These are phyloP conservation scores for Trichosurus vulpecula DNA, from an alignment of 2,797 vertebrate genomes.

Conservation along the genomic window DNA sequence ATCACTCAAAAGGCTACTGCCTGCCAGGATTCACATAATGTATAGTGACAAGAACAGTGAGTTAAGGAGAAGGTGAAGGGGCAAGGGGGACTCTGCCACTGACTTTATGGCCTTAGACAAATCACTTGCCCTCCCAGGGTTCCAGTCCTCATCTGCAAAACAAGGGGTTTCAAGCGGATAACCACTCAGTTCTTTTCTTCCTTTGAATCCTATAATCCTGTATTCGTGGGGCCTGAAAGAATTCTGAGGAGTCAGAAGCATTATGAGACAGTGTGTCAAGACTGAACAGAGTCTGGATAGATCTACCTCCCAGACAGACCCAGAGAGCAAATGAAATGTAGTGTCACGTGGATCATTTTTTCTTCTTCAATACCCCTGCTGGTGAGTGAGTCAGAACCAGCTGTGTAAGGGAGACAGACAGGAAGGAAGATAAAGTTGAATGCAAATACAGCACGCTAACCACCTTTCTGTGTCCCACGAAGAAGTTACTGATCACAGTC, in stretches of 20 bases:
- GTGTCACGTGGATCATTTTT: background rate
- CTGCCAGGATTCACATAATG: background rate
- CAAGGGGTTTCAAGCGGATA: background rate
- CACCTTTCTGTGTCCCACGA: background rate
- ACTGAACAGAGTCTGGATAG: background rate
- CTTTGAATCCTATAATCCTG: background rate
- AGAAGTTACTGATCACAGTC: background rate
- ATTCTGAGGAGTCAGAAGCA: background rate
- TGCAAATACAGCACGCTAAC: background rate
- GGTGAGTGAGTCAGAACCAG: background rate
- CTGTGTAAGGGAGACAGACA: background rate
- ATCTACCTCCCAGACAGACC: background rate
- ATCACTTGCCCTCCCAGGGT: background rate
- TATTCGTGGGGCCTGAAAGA: background rate
- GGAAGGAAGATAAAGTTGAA: background rate
- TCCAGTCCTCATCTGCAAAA: background rate
- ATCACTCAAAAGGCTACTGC: background rate
- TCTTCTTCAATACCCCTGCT: background rate
- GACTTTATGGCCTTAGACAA: background rate
- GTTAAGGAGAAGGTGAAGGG: background rate
- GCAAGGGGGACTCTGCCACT: background rate
- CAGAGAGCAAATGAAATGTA: background rate
- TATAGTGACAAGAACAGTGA: background rate
- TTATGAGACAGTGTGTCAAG: background rate
- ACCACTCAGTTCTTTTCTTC: background rate